These are phyloP conservation scores for Arothron firmamentum DNA, from an alignment of 2,113 vertebrate species.

Conservation along the genomic window DNA sequence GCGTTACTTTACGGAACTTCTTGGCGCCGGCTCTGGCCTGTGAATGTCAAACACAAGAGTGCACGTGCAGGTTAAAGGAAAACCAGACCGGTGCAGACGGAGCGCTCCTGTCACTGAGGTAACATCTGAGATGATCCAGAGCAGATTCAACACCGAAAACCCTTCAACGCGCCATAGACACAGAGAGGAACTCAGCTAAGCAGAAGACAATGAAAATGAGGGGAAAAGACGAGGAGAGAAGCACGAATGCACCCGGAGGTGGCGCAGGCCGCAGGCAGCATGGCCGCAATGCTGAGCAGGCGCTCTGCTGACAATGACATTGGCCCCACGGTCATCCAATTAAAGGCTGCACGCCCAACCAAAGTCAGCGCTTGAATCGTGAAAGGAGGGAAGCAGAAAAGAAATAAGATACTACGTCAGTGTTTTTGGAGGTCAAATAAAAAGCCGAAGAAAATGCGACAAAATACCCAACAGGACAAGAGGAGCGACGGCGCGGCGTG, in stretches of 20 bases:
- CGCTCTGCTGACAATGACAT: conserved; percentile 30
- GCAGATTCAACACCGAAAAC: conserved; percentile 10
- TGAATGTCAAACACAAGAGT: conserved; percentile 17
- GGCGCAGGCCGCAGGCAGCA: conserved; percentile 35
- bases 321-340: conserved; percentile 41
- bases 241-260: conserved; percentile 40
- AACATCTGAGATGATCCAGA: conserved; percentile 9
- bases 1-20: conserved; percentile 87
- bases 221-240: conserved; percentile 17
- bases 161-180: background rate
- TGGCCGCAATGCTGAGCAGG: conserved; percentile 49
- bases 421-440: conserved; percentile 12
- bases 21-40: conserved; percentile 83
- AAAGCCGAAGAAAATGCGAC: background rate
- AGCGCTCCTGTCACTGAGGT: conserved; percentile 10
- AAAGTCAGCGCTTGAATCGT: background rate
- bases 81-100: background rate
- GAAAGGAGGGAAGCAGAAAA: background rate
- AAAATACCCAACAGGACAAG: conserved; percentile 42
- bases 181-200: conserved; percentile 6
- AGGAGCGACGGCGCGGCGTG: conserved; percentile 29
- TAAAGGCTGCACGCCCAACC: conserved; percentile 5
- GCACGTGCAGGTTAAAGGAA: conserved; percentile 1
- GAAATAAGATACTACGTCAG: background rate
- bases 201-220: conserved; percentile 34